phyloP scores from a whole-genome alignment of 2,888 invertebrate genomes.

The Alcis repandata region DNA sequence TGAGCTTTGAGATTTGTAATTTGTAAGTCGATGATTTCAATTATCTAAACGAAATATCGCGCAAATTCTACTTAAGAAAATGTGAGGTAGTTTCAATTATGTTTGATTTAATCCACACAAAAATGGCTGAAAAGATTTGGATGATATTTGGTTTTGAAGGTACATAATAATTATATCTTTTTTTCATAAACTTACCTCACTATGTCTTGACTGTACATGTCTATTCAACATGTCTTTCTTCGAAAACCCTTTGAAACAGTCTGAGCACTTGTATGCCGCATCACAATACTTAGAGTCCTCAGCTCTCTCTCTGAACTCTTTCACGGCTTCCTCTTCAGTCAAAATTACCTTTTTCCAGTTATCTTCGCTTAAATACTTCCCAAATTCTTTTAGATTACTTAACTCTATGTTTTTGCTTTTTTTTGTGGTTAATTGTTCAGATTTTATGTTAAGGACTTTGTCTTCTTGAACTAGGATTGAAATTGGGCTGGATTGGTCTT shows the following conservation, averaged over 20 bases:
- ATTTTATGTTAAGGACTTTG: conserved; percentile 6
- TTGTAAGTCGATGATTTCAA: too few relatives aligned
- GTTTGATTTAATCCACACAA: too few relatives aligned
- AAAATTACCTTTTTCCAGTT: conserved; percentile 70
- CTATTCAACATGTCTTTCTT: conserved; percentile 71
- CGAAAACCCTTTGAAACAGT: conserved; percentile 76
- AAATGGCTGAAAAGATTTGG: too few relatives aligned
- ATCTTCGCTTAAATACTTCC: conserved; percentile 41
- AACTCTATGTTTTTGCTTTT: conserved; percentile 27
- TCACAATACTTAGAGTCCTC: conserved; percentile 64
- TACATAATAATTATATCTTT: too few relatives aligned
- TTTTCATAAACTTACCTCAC: conserved; percentile 60
- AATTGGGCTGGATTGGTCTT: conserved; percentile 13
- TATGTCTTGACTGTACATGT: conserved; percentile 68
- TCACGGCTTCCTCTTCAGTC: conserved; percentile 72
- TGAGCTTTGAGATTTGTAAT: too few relatives aligned
- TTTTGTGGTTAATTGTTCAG: conserved; percentile 20
- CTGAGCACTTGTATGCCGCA: conserved; percentile 68
- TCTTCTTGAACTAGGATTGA: conserved; percentile 18
- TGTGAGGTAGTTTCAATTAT: too few relatives aligned
- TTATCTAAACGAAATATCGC: too few relatives aligned
- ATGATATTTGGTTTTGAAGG: too few relatives aligned
- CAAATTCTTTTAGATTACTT: conserved; percentile 36
- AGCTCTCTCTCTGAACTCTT: conserved; percentile 63
- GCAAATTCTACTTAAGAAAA: too few relatives aligned